Evolutionary conservation across 2,113 vertebrate species (phyloP), one percentile per base, ranked within the genome.

Genomic region (Zingel zingel): DNA sequence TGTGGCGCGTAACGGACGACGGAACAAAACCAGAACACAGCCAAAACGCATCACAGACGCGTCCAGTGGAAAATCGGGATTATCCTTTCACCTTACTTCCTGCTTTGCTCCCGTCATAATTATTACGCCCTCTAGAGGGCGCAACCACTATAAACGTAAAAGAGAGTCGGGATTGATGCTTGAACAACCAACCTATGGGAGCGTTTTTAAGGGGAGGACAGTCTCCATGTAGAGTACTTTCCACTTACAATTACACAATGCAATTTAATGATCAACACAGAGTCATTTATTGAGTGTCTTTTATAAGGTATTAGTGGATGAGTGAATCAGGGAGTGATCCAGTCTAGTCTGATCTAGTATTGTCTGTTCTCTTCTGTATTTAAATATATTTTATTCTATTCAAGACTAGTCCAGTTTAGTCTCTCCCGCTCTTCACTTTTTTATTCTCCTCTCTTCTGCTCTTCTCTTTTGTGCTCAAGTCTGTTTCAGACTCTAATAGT

Each of bases 401-500:
- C 39, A 13, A 36, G 21, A 54, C 30, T 4, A 21, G 18, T 56
- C 30, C 14, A 23, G 14, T 12, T 43, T 18, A 19, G 23, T 21
- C 3, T 45, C 1, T 6, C 43, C 50, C 30, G 30, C 43, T 39
- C n/a, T 36, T 1, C 30, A 5, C 30, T 33, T 33, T 45, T 51
- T 1, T 50, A 3, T 16, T 74, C 21, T 39, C n/a, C 21, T 57
- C 68, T 48, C 33, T 8, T 45, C 21, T 63, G 23, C 14, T 73
- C 25, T 73, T 33, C 5, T 33, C 23, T 15, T 30, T 18, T 27
- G 64, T 8, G 43, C 51, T 67, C n/a, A 39, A 8, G 23, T 50
- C n/a, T 70, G 66, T 66, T 18, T 51, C 54, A 62, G 72, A 6
- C 72, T 77, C 6, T 39, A 23, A 36, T 79, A 48, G 6, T 57